Percentiles rank a stretch among this genome's conserved stretches.
Conservation (phyloP, 1,140 invertebrate species). For the Heliothis virescens region DNA sequence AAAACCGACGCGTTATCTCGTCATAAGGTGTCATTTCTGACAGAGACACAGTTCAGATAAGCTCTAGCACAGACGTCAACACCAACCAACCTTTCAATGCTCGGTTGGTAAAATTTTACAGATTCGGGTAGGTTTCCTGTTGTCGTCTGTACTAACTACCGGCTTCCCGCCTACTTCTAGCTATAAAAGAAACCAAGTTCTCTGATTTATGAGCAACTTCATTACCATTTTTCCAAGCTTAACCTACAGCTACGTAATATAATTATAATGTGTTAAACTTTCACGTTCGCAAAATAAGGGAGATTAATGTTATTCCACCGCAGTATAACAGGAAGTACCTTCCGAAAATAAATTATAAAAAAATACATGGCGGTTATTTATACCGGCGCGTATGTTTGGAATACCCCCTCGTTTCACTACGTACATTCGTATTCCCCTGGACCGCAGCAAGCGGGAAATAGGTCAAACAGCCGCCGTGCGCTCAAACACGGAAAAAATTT, state of each 20-base stretch:
- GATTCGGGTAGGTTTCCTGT: no score
- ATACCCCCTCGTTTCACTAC: conserved; percentile 37
- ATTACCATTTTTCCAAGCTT: no score
- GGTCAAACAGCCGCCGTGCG: conserved; percentile 51
- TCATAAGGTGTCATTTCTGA: no score
- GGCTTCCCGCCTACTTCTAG: no score
- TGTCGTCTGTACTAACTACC: no score
- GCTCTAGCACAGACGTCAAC: no score
- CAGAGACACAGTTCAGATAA: no score
- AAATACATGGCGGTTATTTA: conserved; percentile 23
- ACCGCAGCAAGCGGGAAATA: conserved; percentile 49
- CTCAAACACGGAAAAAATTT: conserved; percentile 53
- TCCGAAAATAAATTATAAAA: conserved; percentile 43
- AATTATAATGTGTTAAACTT: background rate
- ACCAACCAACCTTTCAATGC: no score
- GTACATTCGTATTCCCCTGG: conserved; percentile 39
- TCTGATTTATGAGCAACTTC: background rate
- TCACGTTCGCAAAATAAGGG: conserved; percentile 6
- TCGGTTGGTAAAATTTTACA: no score
- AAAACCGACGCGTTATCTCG: no score
- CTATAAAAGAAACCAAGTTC: background rate
- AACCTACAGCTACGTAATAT: background rate
- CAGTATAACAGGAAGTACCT: background rate
- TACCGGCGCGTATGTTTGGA: conserved; percentile 24
- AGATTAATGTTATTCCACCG: background rate